Conservation (phyloP, 2,797 vertebrate genomes). For the Ptychobarbus kaznakovi region DNA sequence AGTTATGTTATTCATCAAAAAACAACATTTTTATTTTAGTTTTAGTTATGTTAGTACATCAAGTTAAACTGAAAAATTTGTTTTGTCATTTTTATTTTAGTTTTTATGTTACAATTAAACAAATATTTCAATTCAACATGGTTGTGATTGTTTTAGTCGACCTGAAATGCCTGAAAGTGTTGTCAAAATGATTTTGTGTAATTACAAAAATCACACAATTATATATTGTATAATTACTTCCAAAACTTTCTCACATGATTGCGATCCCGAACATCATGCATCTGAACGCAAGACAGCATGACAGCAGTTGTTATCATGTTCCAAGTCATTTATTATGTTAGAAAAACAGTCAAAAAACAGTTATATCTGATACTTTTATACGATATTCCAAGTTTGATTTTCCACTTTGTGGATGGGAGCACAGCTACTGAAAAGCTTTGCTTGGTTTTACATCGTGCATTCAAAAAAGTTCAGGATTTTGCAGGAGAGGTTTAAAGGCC, state of each 20-base stretch:
- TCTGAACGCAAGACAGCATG: not conserved
- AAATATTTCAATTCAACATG: too few relatives aligned
- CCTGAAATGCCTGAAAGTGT: not conserved
- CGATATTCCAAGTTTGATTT: not conserved
- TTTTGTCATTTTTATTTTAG: too few relatives aligned
- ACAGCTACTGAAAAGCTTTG: slow-evolving; percentile 35
- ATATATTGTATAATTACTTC: not conserved
- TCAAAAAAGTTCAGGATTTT: slow-evolving; percentile 53
- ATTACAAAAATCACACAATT: too few relatives aligned
- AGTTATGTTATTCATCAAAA: too few relatives aligned
- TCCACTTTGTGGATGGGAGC: not conserved
- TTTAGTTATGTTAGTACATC: not conserved
- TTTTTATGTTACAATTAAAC: too few relatives aligned
- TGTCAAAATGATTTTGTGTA: not conserved
- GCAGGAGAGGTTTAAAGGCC: slow-evolving; percentile 9
- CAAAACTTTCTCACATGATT: not conserved
- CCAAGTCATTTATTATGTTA: too few relatives aligned
- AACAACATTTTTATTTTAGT: too few relatives aligned
- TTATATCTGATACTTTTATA: not conserved
- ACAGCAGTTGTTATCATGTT: not conserved
- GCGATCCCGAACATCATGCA: not conserved
- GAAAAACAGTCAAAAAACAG: too few relatives aligned
- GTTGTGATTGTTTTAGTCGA: not conserved
- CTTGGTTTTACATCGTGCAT: slow-evolving; percentile 50
- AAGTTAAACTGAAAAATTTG: too few relatives aligned